Evolutionary conservation across 2,113 vertebrate species (phyloP).

Genomic region (Danionella cerebrum): DNA sequence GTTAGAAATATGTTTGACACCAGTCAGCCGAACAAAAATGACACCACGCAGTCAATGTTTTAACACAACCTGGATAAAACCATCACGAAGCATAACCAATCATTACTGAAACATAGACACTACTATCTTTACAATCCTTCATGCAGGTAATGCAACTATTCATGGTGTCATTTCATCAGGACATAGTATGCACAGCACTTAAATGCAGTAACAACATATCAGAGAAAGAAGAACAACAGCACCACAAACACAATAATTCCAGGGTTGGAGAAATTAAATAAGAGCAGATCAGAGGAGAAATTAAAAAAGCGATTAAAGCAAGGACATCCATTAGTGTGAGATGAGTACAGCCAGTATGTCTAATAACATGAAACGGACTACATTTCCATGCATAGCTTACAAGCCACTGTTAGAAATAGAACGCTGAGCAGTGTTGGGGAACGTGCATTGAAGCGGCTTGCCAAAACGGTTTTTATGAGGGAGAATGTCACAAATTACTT

Average conservation of each 20-base stretch:
- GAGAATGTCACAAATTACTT: too few relatives aligned
- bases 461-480: too few relatives aligned
- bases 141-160: background rate
- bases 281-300: slow-evolving; percentile 10
- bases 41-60: slow-evolving; percentile 12
- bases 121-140: background rate
- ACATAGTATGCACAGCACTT: background rate
- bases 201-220: background rate
- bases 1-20: background rate
- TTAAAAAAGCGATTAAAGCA: slow-evolving; percentile 1
- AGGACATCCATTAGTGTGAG: slow-evolving; percentile 5
- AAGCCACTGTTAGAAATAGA: background rate
- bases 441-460: background rate
- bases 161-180: slow-evolving; percentile 22
- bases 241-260: slow-evolving; percentile 17
- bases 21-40: background rate
- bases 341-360: background rate
- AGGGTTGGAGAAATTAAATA: slow-evolving; percentile 23
- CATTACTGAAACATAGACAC: too few relatives aligned
- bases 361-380: background rate
- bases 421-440: slow-evolving; percentile 4
- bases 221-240: background rate
- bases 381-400: background rate
- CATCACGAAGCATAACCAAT: too few relatives aligned
- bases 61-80: background rate